Conservation (phyloP, 1,140 invertebrate species). For the Pseudomyrmex gracilis region DNA sequence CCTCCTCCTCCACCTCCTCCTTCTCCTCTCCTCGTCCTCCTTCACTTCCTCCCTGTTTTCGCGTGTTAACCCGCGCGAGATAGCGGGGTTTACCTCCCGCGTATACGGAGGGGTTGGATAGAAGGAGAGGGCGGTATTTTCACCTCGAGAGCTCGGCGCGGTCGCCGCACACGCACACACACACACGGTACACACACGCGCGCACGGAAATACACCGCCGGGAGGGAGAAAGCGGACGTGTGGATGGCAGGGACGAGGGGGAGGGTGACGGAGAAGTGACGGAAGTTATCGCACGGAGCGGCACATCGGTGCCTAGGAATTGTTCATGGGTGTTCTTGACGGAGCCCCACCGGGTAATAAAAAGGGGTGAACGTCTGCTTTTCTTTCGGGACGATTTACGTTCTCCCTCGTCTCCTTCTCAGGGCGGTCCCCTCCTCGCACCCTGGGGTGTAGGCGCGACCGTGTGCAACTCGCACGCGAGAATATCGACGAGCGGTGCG, state of each 20-base stretch:
- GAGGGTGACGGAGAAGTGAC: slow-evolving; percentile 69
- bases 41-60: slow-evolving; percentile 33
- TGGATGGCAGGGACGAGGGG: slow-evolving; percentile 25
- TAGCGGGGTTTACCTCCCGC: slow-evolving; percentile 66
- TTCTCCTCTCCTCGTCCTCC: neutral
- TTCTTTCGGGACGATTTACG: slow-evolving; percentile 17
- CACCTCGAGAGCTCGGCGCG: slow-evolving; percentile 74
- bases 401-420: neutral
- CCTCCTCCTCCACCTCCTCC: slow-evolving; percentile 33
- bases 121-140: slow-evolving; percentile 75
- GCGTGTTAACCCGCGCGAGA: slow-evolving; percentile 67
- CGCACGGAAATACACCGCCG: slow-evolving; percentile 53
- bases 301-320: slow-evolving; percentile 72
- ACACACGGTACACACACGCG: slow-evolving; percentile 56
- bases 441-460: slow-evolving; percentile 48
- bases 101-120: slow-evolving; percentile 70
- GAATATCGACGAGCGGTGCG: slow-evolving; percentile 66
- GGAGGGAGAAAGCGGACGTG: slow-evolving; percentile 38
- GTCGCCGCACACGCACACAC: slow-evolving; percentile 59
- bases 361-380: slow-evolving; percentile 51
- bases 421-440: slow-evolving; percentile 44
- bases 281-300: slow-evolving; percentile 74
- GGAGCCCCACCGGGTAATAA: neutral
- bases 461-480: slow-evolving; percentile 48
- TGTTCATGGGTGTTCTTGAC: slow-evolving; percentile 69